Evolutionary conservation across 2,888 invertebrate genomes (phyloP).

Genomic region (Therioaphis trifolii): DNA sequence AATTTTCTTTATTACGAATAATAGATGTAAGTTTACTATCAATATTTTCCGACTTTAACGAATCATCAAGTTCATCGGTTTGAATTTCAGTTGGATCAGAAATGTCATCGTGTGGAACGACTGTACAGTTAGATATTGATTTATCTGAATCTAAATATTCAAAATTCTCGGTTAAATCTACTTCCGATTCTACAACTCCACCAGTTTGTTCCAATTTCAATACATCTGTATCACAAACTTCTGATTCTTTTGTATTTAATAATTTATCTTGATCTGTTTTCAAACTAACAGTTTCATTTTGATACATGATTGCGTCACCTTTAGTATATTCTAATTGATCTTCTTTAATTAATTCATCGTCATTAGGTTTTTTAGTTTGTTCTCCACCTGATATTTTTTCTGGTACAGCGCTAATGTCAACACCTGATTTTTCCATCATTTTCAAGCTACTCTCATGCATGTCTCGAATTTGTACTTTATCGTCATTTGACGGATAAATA

Average conservation of each 20-base stretch:
- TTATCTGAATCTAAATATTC: conserved; percentile 36
- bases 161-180: not conserved
- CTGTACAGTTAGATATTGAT: not conserved
- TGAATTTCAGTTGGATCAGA: not conserved
- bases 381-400: not conserved
- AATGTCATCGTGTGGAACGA: not conserved
- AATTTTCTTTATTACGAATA: not conserved
- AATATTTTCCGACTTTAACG: not conserved
- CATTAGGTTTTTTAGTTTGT: not conserved
- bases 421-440: not conserved
- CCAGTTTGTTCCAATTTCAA: not conserved
- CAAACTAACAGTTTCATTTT: not conserved
- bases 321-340: not conserved
- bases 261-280: not conserved
- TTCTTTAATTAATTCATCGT: not conserved
- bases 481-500: not conserved
- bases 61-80: not conserved
- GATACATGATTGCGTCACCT: not conserved
- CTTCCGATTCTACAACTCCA: not conserved
- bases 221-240: not conserved
- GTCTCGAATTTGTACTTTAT: not conserved
- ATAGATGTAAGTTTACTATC: not conserved
- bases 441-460: not conserved
- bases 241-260: not conserved
- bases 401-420: too few species aligned